Conservation (phyloP, 2,113 vertebrate species). For the Bujurquina vittata region DNA sequence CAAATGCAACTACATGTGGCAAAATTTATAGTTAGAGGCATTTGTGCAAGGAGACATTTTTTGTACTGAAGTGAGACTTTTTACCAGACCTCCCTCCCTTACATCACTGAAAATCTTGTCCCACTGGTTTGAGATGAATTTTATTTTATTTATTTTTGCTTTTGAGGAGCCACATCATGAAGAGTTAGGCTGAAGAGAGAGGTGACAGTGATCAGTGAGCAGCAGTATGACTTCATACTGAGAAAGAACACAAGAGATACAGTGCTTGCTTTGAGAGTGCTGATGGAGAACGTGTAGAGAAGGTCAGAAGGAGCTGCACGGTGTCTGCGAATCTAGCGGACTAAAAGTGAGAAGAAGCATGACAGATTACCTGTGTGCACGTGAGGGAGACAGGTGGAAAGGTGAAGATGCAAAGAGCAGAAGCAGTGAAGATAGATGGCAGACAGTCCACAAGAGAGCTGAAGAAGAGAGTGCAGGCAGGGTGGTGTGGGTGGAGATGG, state of each 20-base stretch:
- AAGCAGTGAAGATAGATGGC: too few relatives aligned
- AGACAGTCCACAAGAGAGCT: too few relatives aligned
- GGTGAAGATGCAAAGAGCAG: too few relatives aligned
- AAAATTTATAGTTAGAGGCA: not conserved
- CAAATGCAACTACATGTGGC: not conserved
- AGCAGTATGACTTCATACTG: not conserved
- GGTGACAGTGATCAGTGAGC: not conserved
- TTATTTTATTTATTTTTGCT: too few relatives aligned
- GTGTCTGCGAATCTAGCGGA: not conserved
- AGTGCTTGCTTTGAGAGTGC: not conserved
- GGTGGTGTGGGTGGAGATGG: too few relatives aligned
- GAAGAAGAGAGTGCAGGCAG: too few relatives aligned
- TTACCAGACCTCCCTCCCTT: not conserved
- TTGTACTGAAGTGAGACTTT: not conserved
- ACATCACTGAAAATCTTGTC: too few relatives aligned
- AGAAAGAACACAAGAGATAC: fast-evolving
- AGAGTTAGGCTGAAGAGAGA: not conserved
- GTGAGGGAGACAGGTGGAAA: too few relatives aligned
- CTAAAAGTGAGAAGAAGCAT: not conserved
- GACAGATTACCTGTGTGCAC: not conserved
- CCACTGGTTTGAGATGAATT: too few relatives aligned
- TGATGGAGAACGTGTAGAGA: not conserved
- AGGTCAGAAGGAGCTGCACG: not conserved
- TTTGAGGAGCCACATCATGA: not conserved
- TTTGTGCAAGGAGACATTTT: not conserved